Percentiles rank a stretch among this genome's conserved stretches.
Evolutionary conservation across 2,888 invertebrate genomes (phyloP).

Genomic region (Drosophila falleni): DNA sequence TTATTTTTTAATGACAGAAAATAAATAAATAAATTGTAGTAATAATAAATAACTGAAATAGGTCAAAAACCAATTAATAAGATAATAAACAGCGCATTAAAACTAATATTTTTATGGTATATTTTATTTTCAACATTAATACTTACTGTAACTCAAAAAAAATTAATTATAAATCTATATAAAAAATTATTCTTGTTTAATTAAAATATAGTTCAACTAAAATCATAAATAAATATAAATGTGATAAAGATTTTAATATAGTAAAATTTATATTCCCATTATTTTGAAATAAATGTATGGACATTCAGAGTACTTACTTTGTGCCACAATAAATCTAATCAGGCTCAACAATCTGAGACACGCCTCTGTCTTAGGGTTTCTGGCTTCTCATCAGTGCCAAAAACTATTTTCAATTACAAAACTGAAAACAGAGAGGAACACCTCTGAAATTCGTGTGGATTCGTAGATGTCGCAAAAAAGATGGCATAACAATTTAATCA

Average conservation of each 20-base stretch:
- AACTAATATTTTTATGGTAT: no score
- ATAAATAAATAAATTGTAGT: no score
- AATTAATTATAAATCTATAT: no score
- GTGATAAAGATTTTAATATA: not conserved
- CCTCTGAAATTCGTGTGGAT: conserved; percentile 29
- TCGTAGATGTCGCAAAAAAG: conserved; percentile 41
- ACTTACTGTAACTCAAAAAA: no score
- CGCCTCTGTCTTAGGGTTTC: conserved; percentile 50
- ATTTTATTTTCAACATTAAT: no score
- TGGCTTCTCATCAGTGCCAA: conserved; percentile 47
- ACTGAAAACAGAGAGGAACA: conserved; percentile 16
- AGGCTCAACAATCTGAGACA: conserved; percentile 48
- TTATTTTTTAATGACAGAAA: no score
- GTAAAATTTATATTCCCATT: not conserved
- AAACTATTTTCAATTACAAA: conserved; percentile 75
- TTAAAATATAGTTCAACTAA: no score
- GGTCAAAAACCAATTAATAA: no score
- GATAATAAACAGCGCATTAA: no score
- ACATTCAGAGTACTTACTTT: not conserved
- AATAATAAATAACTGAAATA: no score
- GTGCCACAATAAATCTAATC: conserved; percentile 42
- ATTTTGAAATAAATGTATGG: not conserved
- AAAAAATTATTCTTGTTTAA: no score
- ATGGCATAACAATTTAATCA: conserved; percentile 82
- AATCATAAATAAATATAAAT: no score